These are phyloP conservation scores for Dasypus novemcinctus DNA, from an alignment of 2,113 vertebrate species.

Conservation along the genomic window DNA sequence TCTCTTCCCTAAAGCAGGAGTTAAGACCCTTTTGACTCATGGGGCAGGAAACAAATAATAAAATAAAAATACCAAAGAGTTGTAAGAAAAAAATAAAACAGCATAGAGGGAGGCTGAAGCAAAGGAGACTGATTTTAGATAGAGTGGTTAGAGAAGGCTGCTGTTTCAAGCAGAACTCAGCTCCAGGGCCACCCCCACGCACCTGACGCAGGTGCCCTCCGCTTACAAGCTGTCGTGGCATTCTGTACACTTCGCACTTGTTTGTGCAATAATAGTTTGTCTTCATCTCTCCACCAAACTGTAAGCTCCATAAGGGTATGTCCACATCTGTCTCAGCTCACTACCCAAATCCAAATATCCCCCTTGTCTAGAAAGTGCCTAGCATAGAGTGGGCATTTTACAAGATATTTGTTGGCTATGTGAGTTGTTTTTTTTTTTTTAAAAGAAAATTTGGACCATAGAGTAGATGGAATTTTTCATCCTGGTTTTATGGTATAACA, in stretches of 20 bases:
- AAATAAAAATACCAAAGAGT: neutral
- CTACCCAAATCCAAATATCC: neutral
- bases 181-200: fast-evolving
- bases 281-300: neutral
- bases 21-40: neutral
- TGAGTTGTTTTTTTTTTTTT: neutral
- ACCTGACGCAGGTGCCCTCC: neutral
- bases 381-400: neutral
- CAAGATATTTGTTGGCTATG: neutral
- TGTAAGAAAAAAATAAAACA: neutral
- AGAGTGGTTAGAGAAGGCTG: neutral
- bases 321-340: neutral
- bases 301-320: neutral
- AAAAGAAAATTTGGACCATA: neutral
- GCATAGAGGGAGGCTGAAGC: neutral
- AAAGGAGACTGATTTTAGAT: fast-evolving
- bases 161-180: neutral
- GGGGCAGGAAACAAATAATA: neutral
- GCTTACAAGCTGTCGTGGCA: neutral
- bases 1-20: neutral
- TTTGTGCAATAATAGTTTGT: neutral
- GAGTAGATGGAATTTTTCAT: neutral
- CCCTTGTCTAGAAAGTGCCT: neutral
- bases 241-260: fast-evolving
- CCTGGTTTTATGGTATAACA: neutral